Evolutionary conservation across 2,113 vertebrate genomes (phyloP).

Genomic region (Myotis davidii): DNA sequence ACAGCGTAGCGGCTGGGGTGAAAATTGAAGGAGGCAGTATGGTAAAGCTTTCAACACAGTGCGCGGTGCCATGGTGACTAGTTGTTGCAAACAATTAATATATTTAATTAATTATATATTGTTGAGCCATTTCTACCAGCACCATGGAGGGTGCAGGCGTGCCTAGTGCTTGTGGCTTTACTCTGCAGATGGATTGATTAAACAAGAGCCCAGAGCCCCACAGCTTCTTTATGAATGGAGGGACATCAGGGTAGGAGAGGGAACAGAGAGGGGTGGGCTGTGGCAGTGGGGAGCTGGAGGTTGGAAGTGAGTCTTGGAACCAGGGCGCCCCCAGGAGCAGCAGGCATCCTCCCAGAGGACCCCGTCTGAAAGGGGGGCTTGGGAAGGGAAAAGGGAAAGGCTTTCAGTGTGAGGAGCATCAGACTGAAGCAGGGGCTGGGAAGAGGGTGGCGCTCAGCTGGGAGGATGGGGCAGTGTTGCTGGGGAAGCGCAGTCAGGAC

Average conservation of each 20-base stretch:
- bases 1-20: accelerated
- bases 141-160: neutral
- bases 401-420: accelerated
- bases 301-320: neutral
- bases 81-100: neutral
- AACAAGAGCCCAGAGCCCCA: neutral
- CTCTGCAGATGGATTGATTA: neutral
- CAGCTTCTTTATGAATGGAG: neutral
- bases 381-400: neutral
- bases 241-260: neutral
- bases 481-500: neutral
- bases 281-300: neutral
- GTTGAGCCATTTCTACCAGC: neutral
- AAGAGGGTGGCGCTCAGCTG: accelerated
- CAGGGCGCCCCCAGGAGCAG: neutral
- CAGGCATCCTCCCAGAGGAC: neutral
- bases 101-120: neutral
- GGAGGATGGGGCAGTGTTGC: neutral
- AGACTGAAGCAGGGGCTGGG: neutral
- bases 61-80: neutral
- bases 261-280: neutral
- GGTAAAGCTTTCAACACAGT: neutral
- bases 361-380: accelerated
- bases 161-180: accelerated
- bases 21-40: neutral